Conservation (phyloP, 2,888 invertebrate species). For the Danaus chrysippus region DNA sequence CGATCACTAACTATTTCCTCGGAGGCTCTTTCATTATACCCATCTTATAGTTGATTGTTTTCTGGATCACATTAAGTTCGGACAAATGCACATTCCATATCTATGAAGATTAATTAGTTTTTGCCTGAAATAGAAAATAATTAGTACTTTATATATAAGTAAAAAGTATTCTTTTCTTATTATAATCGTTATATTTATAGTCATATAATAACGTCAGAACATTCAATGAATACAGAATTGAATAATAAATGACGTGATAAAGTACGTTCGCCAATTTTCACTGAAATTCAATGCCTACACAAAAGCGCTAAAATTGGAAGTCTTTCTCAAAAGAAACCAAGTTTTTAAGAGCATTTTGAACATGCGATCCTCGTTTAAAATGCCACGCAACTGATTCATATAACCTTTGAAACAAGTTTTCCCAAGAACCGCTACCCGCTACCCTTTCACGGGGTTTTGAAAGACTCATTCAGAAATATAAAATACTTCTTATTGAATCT, state of each 20-base stretch:
- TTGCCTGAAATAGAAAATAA: too few relatives aligned
- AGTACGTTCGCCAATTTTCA: constrained; percentile 3
- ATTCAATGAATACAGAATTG: constrained; percentile 2
- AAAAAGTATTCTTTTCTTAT: too few relatives aligned
- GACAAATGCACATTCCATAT: background rate
- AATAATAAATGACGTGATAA: constrained; percentile 8
- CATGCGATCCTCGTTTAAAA: constrained; percentile 20
- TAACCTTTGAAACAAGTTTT: constrained; percentile 21
- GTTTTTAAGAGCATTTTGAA: constrained; percentile 16
- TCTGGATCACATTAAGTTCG: constrained; percentile 10
- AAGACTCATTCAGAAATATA: constrained; percentile 22
- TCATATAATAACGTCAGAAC: background rate
- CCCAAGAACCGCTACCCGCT: constrained; percentile 18
- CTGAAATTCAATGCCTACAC: constrained; percentile 8
- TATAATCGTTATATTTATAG: background rate
- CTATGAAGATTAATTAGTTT: too few relatives aligned
- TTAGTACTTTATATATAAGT: too few relatives aligned
- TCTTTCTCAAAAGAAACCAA: constrained; percentile 14
- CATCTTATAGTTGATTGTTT: constrained; percentile 32
- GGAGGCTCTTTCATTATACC: constrained; percentile 43
- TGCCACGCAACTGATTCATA: constrained; percentile 22
- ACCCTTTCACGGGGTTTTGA: constrained; percentile 19
- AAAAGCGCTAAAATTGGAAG: constrained; percentile 7
- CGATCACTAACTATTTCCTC: constrained; percentile 44
- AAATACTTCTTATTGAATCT: constrained; percentile 18